phyloP scores from a whole-genome alignment of 1,140 invertebrate species.

The Drosophila simulans region DNA sequence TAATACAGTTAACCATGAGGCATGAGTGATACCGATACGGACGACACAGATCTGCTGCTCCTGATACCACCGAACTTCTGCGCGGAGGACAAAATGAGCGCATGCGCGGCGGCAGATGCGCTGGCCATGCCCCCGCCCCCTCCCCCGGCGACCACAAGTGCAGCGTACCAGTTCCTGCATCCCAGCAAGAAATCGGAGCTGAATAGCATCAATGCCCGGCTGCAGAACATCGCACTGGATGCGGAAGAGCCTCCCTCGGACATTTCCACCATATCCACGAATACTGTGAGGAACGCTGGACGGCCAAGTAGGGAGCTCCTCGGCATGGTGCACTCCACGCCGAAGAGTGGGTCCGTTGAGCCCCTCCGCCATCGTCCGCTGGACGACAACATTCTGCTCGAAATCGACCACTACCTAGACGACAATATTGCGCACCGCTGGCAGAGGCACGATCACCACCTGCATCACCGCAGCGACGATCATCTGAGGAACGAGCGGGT shows the following conservation, averaged over 20 bases:
- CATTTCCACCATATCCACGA: conserved; percentile 75
- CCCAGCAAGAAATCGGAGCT: conserved; percentile 72
- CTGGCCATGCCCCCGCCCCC: conserved; percentile 65
- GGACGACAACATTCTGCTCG: conserved; percentile 65
- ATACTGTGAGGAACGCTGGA: conserved; percentile 58
- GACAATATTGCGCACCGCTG: conserved; percentile 35
- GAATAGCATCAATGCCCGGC: conserved; percentile 70
- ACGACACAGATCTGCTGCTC: conserved; percentile 92
- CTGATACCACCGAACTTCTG: conserved; percentile 90
- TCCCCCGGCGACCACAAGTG: conserved; percentile 46
- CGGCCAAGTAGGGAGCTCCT: conserved; percentile 15
- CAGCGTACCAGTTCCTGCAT: conserved; percentile 71
- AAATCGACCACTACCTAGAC: conserved; percentile 76
- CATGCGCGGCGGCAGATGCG: conserved; percentile 41
- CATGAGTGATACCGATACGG: conserved; percentile 91
- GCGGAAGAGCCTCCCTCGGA: conserved; percentile 60
- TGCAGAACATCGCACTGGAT: conserved; percentile 62
- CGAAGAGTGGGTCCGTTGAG: conserved; percentile 58
- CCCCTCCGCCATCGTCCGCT: conserved; percentile 4
- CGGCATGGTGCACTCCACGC: conserved; percentile 75
- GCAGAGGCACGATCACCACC: conserved; percentile 29
- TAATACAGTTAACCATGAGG: conserved; percentile 60
- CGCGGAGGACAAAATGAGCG: conserved; percentile 78
- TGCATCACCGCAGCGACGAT: conserved; percentile 64
- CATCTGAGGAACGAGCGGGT: conserved; percentile 35